Evolutionary conservation across 2,888 invertebrate genomes (phyloP).

Genomic region (Rhagonycha fulva): DNA sequence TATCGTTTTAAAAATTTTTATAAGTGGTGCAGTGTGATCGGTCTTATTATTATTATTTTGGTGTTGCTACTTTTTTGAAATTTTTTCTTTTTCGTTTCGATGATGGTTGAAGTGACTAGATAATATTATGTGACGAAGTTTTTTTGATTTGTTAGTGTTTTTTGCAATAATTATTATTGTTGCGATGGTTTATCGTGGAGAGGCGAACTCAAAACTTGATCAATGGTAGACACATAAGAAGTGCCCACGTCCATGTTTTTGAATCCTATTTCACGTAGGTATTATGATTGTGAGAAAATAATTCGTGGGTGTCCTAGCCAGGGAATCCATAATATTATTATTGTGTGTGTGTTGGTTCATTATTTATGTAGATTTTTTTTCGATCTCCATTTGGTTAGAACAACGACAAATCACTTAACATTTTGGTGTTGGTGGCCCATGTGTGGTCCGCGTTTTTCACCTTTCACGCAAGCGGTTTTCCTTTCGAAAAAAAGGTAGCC

Average conservation of each 20-base stretch:
- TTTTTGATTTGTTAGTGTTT: constrained; percentile 17
- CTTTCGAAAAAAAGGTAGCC: neutral
- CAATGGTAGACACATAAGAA: constrained; percentile 46
- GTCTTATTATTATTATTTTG: neutral
- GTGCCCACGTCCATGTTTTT: constrained; percentile 49
- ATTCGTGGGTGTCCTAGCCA: constrained; percentile 46
- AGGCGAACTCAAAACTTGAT: constrained; percentile 45
- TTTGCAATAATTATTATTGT: constrained; percentile 17
- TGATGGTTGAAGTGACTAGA: constrained; percentile 18
- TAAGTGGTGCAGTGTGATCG: constrained; percentile 15
- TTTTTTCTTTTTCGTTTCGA: neutral
- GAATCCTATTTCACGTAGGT: constrained; percentile 51
- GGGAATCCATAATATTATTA: constrained; percentile 18
- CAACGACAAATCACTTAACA: constrained; percentile 9
- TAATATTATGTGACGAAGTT: constrained; percentile 19
- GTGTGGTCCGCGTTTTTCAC: constrained; percentile 13
- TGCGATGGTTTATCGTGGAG: constrained; percentile 44
- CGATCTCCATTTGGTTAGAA: constrained; percentile 4
- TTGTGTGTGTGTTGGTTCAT: constrained; percentile 1
- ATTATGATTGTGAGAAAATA: constrained; percentile 26
- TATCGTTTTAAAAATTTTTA: constrained; percentile 7
- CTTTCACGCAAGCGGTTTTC: neutral
- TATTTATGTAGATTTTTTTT: constrained; percentile 4
- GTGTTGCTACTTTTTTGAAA: neutral
- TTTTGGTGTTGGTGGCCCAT: constrained; percentile 8